phyloP scores from a whole-genome alignment of 2,113 vertebrate genomes.

The Protomyctophum bolini region DNA sequence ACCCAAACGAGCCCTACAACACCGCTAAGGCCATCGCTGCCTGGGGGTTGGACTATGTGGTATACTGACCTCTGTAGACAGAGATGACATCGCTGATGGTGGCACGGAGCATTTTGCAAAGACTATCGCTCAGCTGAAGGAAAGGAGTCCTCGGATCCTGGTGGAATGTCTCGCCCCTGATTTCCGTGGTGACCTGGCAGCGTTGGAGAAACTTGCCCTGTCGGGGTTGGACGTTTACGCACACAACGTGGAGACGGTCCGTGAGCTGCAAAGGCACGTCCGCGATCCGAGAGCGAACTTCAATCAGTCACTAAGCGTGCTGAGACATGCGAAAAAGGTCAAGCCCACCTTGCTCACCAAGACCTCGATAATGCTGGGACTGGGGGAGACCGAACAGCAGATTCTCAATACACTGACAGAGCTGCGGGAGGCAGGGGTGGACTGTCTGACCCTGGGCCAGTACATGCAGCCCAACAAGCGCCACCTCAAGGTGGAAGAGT shows the following conservation, averaged over 20 bases:
- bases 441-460: conserved; percentile 95
- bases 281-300: conserved; percentile 94
- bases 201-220: conserved; percentile 79
- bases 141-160: conserved; percentile 83
- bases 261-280: conserved; percentile 71
- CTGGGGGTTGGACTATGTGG: conserved; percentile 90
- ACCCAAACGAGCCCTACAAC: conserved; percentile 83
- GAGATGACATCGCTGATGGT: conserved; percentile 87
- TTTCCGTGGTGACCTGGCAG: conserved; percentile 83
- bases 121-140: conserved; percentile 83
- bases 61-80: conserved; percentile 88
- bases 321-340: conserved; percentile 87
- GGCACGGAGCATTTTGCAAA: conserved; percentile 87
- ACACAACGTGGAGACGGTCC: conserved; percentile 89
- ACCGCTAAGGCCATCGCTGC: conserved; percentile 84
- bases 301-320: conserved; percentile 87
- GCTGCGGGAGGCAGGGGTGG: conserved; percentile 87
- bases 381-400: conserved; percentile 91
- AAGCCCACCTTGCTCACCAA: conserved; percentile 88
- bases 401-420: conserved; percentile 87
- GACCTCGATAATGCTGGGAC: conserved; percentile 95
- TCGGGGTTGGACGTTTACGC: conserved; percentile 89
- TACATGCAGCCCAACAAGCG: conserved; percentile 99
- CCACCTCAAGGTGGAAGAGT: conserved; percentile 96
- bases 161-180: conserved; percentile 89